Percentiles rank a stretch among this genome's conserved stretches.
Evolutionary conservation across 1,140 invertebrate species (phyloP).

Genomic region (Cecropterus lyciades): DNA sequence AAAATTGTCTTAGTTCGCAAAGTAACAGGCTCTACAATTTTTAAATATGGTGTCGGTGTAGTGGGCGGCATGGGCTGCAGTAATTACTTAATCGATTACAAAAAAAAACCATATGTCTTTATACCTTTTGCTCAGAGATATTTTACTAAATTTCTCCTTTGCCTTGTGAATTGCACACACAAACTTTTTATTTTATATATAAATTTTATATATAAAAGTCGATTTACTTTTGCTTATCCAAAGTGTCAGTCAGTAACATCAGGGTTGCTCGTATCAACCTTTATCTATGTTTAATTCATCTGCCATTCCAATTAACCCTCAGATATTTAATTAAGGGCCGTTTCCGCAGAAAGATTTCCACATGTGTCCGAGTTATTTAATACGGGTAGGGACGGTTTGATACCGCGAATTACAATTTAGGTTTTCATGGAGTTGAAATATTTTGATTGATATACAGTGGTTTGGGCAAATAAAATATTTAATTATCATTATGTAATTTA

Average conservation of each 20-base stretch:
- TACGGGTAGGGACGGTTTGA: slow-evolving; percentile 7
- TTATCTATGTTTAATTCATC: slow-evolving; percentile 52
- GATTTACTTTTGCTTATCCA: background rate
- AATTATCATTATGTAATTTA: too few relatives aligned
- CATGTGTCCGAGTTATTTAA: slow-evolving; percentile 43
- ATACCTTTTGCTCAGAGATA: too few relatives aligned
- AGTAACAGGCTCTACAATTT: too few relatives aligned
- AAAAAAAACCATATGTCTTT: too few relatives aligned
- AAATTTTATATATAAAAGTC: background rate
- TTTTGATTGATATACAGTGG: background rate
- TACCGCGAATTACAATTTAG: slow-evolving; percentile 1
- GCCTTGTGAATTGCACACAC: too few relatives aligned
- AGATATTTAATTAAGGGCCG: slow-evolving; percentile 57
- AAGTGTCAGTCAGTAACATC: background rate
- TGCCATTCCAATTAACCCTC: slow-evolving; percentile 42
- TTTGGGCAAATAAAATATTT: too few relatives aligned
- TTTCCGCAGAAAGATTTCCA: slow-evolving; percentile 47
- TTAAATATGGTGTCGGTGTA: too few relatives aligned
- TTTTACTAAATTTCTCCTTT: too few relatives aligned
- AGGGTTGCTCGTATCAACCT: slow-evolving; percentile 32
- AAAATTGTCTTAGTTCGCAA: too few relatives aligned
- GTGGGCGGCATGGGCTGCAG: too few relatives aligned
- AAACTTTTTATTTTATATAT: too few relatives aligned
- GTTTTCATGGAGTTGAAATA: background rate
- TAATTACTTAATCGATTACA: too few relatives aligned